These are phyloP conservation scores for Anabacerthia variegaticeps DNA, from an alignment of 2,797 vertebrate species.

Conservation along the genomic window DNA sequence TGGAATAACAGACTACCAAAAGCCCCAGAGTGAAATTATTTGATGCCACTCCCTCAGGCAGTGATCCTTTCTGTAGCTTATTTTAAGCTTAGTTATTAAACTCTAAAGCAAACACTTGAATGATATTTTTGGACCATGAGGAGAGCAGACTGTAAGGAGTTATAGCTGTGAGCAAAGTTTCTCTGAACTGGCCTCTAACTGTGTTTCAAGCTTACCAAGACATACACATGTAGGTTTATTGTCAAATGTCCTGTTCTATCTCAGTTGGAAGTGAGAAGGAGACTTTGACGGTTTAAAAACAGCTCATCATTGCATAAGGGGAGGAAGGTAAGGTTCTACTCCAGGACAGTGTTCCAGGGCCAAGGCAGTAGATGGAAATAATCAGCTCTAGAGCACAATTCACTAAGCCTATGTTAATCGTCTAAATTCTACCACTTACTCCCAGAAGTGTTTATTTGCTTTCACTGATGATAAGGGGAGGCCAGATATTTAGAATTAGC, in stretches of 20 bases:
- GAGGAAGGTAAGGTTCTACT: not conserved
- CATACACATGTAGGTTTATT: not conserved
- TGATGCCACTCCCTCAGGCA: not conserved
- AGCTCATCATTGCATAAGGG: not conserved
- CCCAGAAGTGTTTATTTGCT: not conserved
- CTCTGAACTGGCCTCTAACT: not conserved
- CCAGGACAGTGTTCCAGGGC: not conserved
- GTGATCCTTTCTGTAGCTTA: not conserved
- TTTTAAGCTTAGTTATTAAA: constrained; percentile 12
- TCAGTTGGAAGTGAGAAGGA: not conserved
- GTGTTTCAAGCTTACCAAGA: not conserved
- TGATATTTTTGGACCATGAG: constrained; percentile 13
- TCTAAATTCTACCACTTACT: not conserved
- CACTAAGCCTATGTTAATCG: not conserved
- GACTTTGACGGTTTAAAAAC: not conserved
- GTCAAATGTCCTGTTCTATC: not conserved
- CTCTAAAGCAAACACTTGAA: not conserved
- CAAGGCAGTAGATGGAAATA: not conserved
- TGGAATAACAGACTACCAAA: not conserved
- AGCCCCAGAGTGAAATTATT: not conserved
- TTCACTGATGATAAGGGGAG: not conserved
- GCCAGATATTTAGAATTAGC: not conserved
- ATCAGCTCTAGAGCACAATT: not conserved
- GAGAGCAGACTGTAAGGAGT: not conserved
- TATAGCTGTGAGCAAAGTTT: not conserved